Conservation (phyloP, 2,113 vertebrate species). For the Cinclus mexicanus region DNA sequence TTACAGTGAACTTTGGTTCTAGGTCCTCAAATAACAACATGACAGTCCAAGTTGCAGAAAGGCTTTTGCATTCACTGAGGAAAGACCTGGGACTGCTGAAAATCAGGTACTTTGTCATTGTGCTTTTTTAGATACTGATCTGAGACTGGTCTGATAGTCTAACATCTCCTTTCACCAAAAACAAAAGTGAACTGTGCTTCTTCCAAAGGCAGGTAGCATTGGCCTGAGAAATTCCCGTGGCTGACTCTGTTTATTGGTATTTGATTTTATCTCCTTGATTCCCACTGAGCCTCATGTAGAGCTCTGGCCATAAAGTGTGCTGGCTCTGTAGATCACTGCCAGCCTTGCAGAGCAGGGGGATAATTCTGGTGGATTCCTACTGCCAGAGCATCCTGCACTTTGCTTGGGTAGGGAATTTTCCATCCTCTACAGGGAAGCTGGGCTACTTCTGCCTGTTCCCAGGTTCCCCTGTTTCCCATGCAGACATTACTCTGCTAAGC, state of each 20-base stretch:
- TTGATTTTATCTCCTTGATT: neutral
- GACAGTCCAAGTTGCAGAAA: neutral
- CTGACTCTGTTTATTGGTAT: neutral
- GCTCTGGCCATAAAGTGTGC: neutral
- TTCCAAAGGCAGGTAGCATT: neutral
- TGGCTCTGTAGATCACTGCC: neutral
- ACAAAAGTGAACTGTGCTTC: neutral
- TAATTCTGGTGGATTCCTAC: neutral
- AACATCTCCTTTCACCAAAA: neutral
- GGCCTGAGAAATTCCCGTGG: neutral
- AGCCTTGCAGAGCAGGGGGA: neutral
- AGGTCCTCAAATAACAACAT: constrained; percentile 68
- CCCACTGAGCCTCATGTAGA: neutral
- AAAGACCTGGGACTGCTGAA: neutral
- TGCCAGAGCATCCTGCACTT: neutral
- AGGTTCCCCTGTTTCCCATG: neutral
- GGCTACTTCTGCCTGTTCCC: neutral
- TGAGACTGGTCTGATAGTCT: neutral
- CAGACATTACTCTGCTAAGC: neutral
- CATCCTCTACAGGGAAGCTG: neutral
- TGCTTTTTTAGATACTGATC: neutral
- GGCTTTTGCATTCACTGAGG: constrained; percentile 36
- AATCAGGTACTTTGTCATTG: constrained; percentile 65
- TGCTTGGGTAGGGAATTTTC: neutral
- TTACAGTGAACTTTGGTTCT: neutral